A percentile compares a stretch with the other conserved stretches of the same genome.
These are phyloP conservation scores for Hyperoplus immaculatus DNA, from an alignment of 2,797 vertebrate species.

Conservation along the genomic window DNA sequence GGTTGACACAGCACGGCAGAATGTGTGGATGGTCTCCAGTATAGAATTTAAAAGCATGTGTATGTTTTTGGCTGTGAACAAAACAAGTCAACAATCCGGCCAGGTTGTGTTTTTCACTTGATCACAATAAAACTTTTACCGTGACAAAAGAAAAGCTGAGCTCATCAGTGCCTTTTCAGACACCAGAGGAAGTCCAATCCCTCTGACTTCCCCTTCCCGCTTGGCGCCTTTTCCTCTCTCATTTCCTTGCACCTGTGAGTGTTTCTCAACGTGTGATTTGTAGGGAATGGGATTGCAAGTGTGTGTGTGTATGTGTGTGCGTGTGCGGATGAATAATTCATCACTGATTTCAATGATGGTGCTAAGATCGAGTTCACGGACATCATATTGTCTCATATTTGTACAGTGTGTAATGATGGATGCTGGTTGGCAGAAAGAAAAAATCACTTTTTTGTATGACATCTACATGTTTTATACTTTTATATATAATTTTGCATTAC, in stretches of 20 bases:
- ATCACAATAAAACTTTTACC: constrained; percentile 3
- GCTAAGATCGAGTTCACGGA: constrained; percentile 72
- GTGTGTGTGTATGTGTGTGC: neutral
- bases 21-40: neutral
- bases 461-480: constrained; percentile 67
- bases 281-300: constrained; percentile 23
- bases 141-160: constrained; percentile 50
- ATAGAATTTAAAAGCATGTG: neutral
- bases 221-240: constrained; percentile 60
- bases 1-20: neutral
- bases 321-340: constrained; percentile 48
- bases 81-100: neutral
- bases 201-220: constrained; percentile 69
- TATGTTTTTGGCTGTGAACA: constrained; percentile 32
- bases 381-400: constrained; percentile 63
- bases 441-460: constrained; percentile 47
- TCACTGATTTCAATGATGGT: constrained; percentile 81
- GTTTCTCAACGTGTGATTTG: constrained; percentile 40
- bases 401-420: constrained; percentile 70
- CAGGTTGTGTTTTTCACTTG: neutral
- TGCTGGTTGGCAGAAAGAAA: constrained; percentile 76
- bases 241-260: constrained; percentile 75
- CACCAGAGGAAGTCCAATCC: constrained; percentile 70
- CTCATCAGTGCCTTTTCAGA: constrained; percentile 50
- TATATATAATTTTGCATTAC: constrained; percentile 60